Evolutionary conservation across 2,888 invertebrate species (phyloP).

Genomic region (Philereme vetulata): DNA sequence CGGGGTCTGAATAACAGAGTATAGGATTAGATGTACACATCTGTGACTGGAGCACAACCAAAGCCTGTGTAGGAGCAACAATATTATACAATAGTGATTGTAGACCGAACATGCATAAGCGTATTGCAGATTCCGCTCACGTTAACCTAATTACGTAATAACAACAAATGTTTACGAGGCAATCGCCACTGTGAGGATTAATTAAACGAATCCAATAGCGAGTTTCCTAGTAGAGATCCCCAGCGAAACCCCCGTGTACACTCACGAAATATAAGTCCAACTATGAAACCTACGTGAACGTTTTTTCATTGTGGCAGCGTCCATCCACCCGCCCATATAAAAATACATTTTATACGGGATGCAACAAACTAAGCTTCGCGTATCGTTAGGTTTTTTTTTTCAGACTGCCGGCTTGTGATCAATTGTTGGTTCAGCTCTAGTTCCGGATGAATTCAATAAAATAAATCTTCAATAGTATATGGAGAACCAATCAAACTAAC

Average conservation of each 20-base stretch:
- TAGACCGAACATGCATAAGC: conserved; percentile 2
- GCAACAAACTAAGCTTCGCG: conserved; percentile 25
- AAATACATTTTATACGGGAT: conserved; percentile 28
- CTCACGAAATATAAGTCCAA: conserved; percentile 9
- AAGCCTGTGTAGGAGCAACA: conserved; percentile 4
- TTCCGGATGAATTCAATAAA: conserved; percentile 18
- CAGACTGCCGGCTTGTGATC: conserved; percentile 14
- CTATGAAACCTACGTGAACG: conserved; percentile 26
- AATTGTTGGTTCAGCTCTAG: conserved; percentile 27
- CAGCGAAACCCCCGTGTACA: conserved; percentile 15
- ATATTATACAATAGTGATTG: conserved; percentile 8
- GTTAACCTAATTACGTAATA: conserved; percentile 34
- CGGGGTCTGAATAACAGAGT: conserved; percentile 12
- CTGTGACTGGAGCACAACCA: conserved; percentile 12
- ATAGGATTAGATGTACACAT: conserved; percentile 12
- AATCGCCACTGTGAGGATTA: conserved; percentile 18
- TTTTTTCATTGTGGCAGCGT: conserved; percentile 26
- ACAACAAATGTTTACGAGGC: conserved; percentile 27
- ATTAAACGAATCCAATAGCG: conserved; percentile 13
- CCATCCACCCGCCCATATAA: conserved; percentile 5
- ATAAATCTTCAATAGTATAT: background rate
- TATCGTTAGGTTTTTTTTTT: conserved; percentile 17
- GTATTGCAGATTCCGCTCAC: conserved; percentile 22
- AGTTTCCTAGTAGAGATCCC: conserved; percentile 5
- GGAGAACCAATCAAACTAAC: no score